Base-by-base conservation (phyloP, 2,113 vertebrate species). In the Piaya cayana region DNA sequence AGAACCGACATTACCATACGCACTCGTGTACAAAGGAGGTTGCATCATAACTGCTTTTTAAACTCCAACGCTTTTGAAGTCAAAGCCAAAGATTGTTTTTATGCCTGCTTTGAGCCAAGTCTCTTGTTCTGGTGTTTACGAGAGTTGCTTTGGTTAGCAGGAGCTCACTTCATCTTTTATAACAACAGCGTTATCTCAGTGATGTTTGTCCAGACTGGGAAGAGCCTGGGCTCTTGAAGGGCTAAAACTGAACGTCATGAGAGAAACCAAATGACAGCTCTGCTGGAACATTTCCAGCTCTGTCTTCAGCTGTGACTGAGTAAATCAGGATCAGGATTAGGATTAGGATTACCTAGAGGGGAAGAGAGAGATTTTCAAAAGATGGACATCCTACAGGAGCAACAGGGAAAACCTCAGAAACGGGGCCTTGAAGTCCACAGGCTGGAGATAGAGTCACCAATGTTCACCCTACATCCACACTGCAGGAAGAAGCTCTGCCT, bases 11-110 rank as follows among this genome's bases (percentile, higher is more conserved):
- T 25, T 75, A 29, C 77, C 58, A 32, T 86, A 82, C 56, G 45
- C 3, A 3, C 90, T 78, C 2, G 0, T 25, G n/a, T 34, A 85
- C 93, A 92, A 85, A 91, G 72, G 86, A 68, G 65, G 32, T 97
- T 95, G 90, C 93, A 90, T 95, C 94, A 93, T 92, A 93, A 93
- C 90, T 90, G 79, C 92, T 95, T 95, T 92, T 96, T 90, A 92
- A 92, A 82, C 79, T 75, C 29, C 0, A 6, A 53, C 56, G 72
- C 90, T 92, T 96, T 96, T 97, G 95, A 97, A 96, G 86, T 95
- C 52, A 26, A 52, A 93, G 86, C 93, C 95, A 95, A 86, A 81
- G 88, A 86, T 96, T 93, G 94, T 94, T 96, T 95, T 94, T 75
- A 93, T 6, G 15, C 67, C 90, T 91, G 65, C 34, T 2, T 29